Evolutionary conservation across 1,140 invertebrate genomes (phyloP).

Genomic region (Drosophila cardini): DNA sequence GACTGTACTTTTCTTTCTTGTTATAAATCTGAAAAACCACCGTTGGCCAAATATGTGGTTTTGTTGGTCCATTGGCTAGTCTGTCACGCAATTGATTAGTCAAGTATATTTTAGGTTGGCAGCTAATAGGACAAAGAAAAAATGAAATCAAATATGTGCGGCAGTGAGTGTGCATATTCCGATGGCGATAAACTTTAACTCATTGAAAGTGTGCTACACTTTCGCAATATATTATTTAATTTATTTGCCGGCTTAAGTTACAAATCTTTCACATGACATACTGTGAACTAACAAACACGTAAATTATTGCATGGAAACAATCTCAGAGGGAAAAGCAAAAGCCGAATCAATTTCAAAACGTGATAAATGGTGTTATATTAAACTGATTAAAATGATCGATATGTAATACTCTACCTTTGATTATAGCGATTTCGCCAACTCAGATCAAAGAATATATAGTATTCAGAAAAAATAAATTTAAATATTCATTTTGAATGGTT

Average conservation of each 20-base stretch:
- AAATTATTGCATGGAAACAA: conserved; percentile 73
- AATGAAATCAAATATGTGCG: no score
- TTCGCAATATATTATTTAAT: conserved; percentile 78
- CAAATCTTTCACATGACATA: conserved; percentile 54
- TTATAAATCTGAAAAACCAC: no score
- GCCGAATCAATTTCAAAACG: conserved; percentile 64
- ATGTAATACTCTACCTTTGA: background rate
- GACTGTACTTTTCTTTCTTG: no score
- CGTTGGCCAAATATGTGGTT: no score
- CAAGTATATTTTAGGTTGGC: no score
- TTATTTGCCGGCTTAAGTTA: conserved; percentile 77
- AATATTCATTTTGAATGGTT: no score
- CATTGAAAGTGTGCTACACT: conserved; percentile 48
- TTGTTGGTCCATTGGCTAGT: no score
- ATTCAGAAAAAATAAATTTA: no score
- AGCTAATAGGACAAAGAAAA: no score
- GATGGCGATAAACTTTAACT: conserved; percentile 68
- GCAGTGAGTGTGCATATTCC: conserved; percentile 65
- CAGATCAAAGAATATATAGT: no score
- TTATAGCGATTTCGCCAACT: no score
- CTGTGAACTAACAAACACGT: conserved; percentile 53
- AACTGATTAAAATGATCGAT: conserved; percentile 11
- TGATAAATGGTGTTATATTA: conserved; percentile 22
- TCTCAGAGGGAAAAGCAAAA: conserved; percentile 51
- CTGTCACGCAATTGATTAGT: background rate